Evolutionary conservation across 1,140 invertebrate genomes (phyloP), one percentile per base, ranked within the genome.

Genomic region (Penaeus indicus): DNA sequence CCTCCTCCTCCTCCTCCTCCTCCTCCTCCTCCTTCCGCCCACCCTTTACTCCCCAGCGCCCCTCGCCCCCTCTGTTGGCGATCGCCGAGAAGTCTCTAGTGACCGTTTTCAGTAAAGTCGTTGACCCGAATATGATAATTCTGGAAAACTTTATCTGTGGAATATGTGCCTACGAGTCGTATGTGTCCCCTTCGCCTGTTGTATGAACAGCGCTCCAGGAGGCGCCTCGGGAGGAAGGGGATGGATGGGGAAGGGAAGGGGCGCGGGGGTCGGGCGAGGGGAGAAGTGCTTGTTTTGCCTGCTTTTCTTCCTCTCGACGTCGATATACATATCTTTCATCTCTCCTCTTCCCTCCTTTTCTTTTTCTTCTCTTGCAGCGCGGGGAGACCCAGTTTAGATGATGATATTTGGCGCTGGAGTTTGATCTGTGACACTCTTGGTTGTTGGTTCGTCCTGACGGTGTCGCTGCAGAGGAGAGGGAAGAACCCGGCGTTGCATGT

Each of bases 161-260:
- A 54, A 54, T 54, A 54, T 54, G 54, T 54, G 54, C 54, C 54
- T 54, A 54, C 54, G 54, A 54, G 54, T 54, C 54, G 54, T 13
- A 54, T 54, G 54, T 54, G 54, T 54, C 54, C 54, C 54, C 54
- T 54, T 54, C 54, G 54, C 54, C 54, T 54, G 54, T 54, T 54
- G 54, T 54, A 54, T 54, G 54, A 54, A 54, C 54, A 54, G 54
- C 54, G 54, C 54, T 54, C 54, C 54, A 54, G 54, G 54, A 54
- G 54, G 54, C 16, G 54, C 54, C 54, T 13, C 54, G 32, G 3
- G 67, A 16, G 63, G 62, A 64, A 5, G n/a, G 61, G 38, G 32
- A 83, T 10, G 63, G 81, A 83, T 25, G 63, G 62, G 63, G 60
- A 64, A 62, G 63, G 81, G 63, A n/a, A 83, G 62, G 63, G 60